phyloP scores from a whole-genome alignment of 2,113 vertebrate species.

The Mesocricetus auratus region DNA sequence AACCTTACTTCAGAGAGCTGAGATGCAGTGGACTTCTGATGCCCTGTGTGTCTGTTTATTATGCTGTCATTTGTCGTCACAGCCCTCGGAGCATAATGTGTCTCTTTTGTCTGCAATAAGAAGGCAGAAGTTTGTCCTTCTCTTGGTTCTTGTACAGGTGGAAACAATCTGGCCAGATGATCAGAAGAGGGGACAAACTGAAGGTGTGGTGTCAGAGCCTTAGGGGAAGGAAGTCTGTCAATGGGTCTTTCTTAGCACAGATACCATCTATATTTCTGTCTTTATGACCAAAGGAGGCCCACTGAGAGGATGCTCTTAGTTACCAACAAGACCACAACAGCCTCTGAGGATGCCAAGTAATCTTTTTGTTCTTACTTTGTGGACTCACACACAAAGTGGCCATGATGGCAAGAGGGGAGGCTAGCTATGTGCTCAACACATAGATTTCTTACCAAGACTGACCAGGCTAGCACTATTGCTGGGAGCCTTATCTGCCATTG shows the following conservation, averaged over 20 bases:
- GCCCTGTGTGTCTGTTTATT: background rate
- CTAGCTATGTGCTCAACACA: background rate
- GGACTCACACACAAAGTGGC: background rate
- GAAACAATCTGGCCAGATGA: background rate
- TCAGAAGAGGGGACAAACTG: background rate
- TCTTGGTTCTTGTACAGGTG: background rate
- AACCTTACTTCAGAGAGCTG: background rate
- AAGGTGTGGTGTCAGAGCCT: background rate
- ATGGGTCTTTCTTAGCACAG: background rate
- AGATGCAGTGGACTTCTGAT: background rate
- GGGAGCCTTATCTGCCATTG: background rate
- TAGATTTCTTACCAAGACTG: background rate
- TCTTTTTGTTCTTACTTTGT: background rate
- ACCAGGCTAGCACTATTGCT: background rate
- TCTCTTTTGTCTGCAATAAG: background rate
- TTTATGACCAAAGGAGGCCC: background rate
- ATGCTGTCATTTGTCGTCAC: background rate
- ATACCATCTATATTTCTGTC: background rate
- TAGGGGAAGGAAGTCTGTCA: background rate
- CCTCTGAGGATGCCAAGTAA: background rate
- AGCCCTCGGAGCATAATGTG: background rate
- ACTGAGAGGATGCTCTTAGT: background rate
- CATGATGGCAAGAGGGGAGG: background rate
- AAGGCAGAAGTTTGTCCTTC: background rate
- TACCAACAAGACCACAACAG: background rate